Conservation (phyloP, 1,140 invertebrate genomes). For the Cydia fagiglandana region DNA sequence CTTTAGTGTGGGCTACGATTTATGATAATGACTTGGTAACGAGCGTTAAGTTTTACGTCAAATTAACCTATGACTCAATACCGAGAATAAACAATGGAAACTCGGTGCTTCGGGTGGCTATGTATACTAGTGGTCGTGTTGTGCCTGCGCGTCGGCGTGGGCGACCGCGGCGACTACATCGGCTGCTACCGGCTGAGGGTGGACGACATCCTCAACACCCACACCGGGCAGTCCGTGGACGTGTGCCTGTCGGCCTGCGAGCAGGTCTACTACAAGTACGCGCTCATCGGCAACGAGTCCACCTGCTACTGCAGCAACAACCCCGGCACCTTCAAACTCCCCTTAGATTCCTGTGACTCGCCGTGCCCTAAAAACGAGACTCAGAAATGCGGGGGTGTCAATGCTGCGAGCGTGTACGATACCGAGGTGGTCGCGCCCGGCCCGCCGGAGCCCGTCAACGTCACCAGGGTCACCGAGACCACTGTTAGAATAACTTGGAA, state of each 20-base stretch:
- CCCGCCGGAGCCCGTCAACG: slow-evolving; percentile 68
- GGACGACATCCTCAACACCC: slow-evolving; percentile 64
- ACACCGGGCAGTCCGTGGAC: slow-evolving; percentile 70
- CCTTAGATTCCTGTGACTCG: slow-evolving; percentile 63
- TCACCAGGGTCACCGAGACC: slow-evolving; percentile 77
- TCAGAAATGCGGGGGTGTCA: slow-evolving; percentile 78
- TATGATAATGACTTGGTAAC: slow-evolving; percentile 5
- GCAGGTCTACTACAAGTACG: slow-evolving; percentile 72
- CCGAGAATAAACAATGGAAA: slow-evolving; percentile 60
- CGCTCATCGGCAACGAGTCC: slow-evolving; percentile 70
- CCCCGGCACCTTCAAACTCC: slow-evolving; percentile 59
- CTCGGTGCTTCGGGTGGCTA: slow-evolving; percentile 36
- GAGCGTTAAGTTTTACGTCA: slow-evolving; percentile 33
- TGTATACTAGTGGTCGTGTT: slow-evolving; percentile 42
- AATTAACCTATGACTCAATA: slow-evolving; percentile 53
- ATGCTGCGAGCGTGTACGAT: slow-evolving; percentile 78
- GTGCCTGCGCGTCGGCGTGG: slow-evolving; percentile 35
- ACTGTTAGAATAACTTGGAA: slow-evolving; percentile 76
- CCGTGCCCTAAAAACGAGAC: slow-evolving; percentile 78
- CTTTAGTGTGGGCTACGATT: neutral
- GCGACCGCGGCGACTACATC: slow-evolving; percentile 68
- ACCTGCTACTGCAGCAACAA: slow-evolving; percentile 71
- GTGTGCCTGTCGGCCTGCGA: slow-evolving; percentile 72
- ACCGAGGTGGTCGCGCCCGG: slow-evolving; percentile 73
- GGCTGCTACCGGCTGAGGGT: slow-evolving; percentile 63